Evolutionary conservation across 2,888 invertebrate species (phyloP), one percentile per base, ranked within the genome.

Genomic region (Disparrhopalites patrizii): DNA sequence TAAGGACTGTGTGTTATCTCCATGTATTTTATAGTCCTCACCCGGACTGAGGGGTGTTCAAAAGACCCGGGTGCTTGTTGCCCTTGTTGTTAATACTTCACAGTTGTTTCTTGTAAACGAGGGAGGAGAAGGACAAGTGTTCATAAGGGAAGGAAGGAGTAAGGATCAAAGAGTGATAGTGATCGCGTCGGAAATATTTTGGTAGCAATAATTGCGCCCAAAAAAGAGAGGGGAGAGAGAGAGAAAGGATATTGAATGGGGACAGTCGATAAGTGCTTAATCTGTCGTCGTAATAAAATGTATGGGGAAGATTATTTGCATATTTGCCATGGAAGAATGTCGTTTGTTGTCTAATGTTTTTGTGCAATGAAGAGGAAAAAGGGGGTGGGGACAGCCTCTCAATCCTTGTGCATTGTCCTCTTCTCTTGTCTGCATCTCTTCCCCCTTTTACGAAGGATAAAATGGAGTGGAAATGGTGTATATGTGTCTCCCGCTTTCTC

Each of bases 221-320:
- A 28, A n/a, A n/a, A n/a, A n/a, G n/a, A n/a, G n/a, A 28, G 40
- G 52, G 25, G 36, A 25, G 38, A 5, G 33, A n/a, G 8, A 47
- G 31, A 18, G 61, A 51, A 51, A 40, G 28, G 55, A 54, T 66
- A 66, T 66, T 66, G 66, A 66, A 66, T 56, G 62, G 30, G 62
- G 66, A 62, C 36, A 66, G 61, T 66, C 55, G 66, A 68, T 61
- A 68, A 68, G 65, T 58, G 64, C 62, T 68, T 68, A 65, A 68
- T 68, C 65, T 68, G 68, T 68, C 68, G 61, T 60, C 36, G 64
- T 65, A 65, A 68, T 68, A 65, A 68, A 68, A 67, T 67, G 62
- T 67, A 67, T 67, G 67, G 67, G n/a, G 67, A 55, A 60, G 56
- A 67, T 67, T 64, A 67, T 67, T 67, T 67, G 67, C 67, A 67